A percentile compares a stretch with the other conserved stretches of the same genome.
phyloP scores from a whole-genome alignment of 2,888 invertebrate species.

The Drosophila sordidula region DNA sequence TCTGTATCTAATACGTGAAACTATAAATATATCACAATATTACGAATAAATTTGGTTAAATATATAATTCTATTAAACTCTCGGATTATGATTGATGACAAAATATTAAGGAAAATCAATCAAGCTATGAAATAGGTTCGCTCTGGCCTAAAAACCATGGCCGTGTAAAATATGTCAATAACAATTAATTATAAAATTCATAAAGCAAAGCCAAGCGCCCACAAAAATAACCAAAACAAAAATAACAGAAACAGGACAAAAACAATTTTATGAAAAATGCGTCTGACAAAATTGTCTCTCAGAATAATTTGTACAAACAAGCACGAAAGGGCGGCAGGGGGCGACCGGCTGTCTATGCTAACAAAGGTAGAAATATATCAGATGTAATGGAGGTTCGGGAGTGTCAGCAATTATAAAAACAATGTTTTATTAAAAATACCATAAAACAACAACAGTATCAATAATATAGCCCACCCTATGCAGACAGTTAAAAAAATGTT shows the following conservation, averaged over 20 bases:
- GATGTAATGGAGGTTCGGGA: slow-evolving; percentile 22
- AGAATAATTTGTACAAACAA: slow-evolving; percentile 74
- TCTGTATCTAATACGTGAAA: too few species aligned
- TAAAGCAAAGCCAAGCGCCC: slow-evolving; percentile 47
- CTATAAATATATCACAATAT: neutral
- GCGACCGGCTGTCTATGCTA: slow-evolving; percentile 6
- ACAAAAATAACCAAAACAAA: slow-evolving; percentile 42
- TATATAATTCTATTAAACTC: slow-evolving; percentile 12
- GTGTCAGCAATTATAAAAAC: slow-evolving; percentile 61
- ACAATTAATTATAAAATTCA: slow-evolving; percentile 71
- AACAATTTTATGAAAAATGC: slow-evolving; percentile 60
- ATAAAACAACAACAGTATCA: slow-evolving; percentile 22
- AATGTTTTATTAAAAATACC: slow-evolving; percentile 64
- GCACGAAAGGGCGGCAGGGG: slow-evolving; percentile 3
- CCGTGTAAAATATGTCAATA: slow-evolving; percentile 62
- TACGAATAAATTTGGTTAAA: slow-evolving; percentile 8
- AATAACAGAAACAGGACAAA: slow-evolving; percentile 28
- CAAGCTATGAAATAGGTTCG: slow-evolving; percentile 49
- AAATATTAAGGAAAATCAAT: slow-evolving; percentile 64
- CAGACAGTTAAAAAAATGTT: slow-evolving; percentile 51
- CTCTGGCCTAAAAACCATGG: slow-evolving; percentile 14
- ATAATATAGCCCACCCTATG: neutral
- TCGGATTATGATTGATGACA: slow-evolving; percentile 52
- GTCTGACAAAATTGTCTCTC: slow-evolving; percentile 67
- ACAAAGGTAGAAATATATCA: slow-evolving; percentile 55